These are phyloP conservation scores for Plagiodera versicolora DNA, from an alignment of 2,888 invertebrate species.

Conservation along the genomic window DNA sequence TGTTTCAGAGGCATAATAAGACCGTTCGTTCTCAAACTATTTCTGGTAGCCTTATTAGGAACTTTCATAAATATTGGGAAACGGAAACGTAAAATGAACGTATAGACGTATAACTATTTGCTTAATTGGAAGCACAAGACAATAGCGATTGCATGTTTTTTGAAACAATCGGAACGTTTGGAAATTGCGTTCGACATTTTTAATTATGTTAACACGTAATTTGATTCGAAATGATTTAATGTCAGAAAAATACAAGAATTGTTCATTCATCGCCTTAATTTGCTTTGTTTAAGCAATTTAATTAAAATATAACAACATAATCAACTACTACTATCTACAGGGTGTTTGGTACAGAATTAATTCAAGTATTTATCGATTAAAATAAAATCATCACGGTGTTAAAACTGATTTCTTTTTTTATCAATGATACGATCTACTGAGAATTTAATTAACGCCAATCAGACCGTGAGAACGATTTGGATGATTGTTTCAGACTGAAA, in stretches of 20 bases:
- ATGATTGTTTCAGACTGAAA: background rate
- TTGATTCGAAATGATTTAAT: no score
- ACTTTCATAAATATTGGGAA: constrained; percentile 11
- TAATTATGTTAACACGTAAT: constrained; percentile 1
- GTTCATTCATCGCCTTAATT: no score
- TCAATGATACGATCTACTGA: background rate
- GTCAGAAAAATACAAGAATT: no score
- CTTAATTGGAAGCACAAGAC: constrained; percentile 6
- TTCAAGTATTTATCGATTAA: no score
- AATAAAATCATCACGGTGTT: background rate
- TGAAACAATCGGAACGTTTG: constrained; percentile 8
- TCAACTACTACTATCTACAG: no score
- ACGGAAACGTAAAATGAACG: background rate
- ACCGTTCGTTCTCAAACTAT: background rate
- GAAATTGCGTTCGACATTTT: constrained; percentile 5
- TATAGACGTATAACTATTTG: background rate
- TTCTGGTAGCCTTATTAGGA: constrained; percentile 1
- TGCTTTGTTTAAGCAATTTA: no score
- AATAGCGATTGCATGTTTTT: constrained; percentile 9
- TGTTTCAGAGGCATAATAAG: background rate
- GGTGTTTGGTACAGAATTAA: no score
- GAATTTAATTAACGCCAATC: background rate
- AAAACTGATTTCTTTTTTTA: background rate
- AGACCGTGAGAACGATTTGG: background rate
- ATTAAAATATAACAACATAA: no score